Evolutionary conservation across 2,888 invertebrate species (phyloP).

Genomic region (Eristalis arbustorum): DNA sequence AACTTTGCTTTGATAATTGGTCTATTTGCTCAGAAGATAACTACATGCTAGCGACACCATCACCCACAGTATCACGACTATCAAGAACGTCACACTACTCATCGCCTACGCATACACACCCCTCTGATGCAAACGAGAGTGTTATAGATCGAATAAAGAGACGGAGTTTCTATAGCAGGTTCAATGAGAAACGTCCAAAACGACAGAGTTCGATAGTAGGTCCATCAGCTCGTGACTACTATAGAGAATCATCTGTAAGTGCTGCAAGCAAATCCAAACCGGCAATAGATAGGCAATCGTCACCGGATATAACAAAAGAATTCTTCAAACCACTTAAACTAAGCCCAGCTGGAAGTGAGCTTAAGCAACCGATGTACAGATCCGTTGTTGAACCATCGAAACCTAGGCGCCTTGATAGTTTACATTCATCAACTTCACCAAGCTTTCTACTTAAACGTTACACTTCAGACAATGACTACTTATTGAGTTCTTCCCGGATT

Average conservation of each 20-base stretch:
- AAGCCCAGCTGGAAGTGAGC: conserved; percentile 78
- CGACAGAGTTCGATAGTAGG: conserved; percentile 86
- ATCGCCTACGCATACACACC: conserved; percentile 77
- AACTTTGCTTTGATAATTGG: conserved; percentile 84
- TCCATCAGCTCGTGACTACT: conserved; percentile 83
- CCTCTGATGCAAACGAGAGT: conserved; percentile 84
- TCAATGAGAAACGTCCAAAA: conserved; percentile 90
- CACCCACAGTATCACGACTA: conserved; percentile 79
- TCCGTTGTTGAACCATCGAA: conserved; percentile 76
- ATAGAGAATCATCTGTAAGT: conserved; percentile 74
- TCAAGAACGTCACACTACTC: conserved; percentile 80
- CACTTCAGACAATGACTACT: conserved; percentile 74
- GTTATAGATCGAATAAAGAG: conserved; percentile 92
- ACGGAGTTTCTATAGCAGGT: conserved; percentile 93
- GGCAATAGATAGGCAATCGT: conserved; percentile 74
- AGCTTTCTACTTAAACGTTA: conserved; percentile 76
- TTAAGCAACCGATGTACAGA: conserved; percentile 77
- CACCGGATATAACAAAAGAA: conserved; percentile 78
- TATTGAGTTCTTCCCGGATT: conserved; percentile 47
- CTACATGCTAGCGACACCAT: conserved; percentile 77
- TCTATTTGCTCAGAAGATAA: conserved; percentile 84
- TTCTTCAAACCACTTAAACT: conserved; percentile 78
- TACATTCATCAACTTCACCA: conserved; percentile 75
- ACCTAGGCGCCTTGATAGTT: conserved; percentile 77
- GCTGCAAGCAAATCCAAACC: conserved; percentile 71